These are phyloP conservation scores for Ramphastos sulfuratus DNA, from an alignment of 2,113 vertebrate genomes.

Conservation along the genomic window DNA sequence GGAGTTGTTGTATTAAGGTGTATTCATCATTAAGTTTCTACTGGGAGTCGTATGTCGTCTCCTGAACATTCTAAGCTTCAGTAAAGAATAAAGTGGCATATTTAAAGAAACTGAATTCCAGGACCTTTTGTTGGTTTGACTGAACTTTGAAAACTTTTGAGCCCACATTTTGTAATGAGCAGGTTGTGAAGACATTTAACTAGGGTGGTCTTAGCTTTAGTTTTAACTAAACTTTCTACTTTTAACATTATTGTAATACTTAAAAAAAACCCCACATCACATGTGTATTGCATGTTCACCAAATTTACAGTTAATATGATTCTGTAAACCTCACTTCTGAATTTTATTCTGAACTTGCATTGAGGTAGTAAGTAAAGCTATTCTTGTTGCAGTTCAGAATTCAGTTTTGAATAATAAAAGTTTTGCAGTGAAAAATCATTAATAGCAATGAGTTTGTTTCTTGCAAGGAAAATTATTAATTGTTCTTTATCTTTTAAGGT, in stretches of 20 bases:
- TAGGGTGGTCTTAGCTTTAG: not conserved
- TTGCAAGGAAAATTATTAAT: not conserved
- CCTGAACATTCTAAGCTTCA: not conserved
- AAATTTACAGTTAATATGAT: not conserved
- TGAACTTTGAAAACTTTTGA: not conserved
- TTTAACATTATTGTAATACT: not conserved
- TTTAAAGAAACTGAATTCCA: not conserved
- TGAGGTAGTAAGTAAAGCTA: not conserved
- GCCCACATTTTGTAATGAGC: not conserved
- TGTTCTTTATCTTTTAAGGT: conserved; percentile 79
- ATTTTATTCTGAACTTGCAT: not conserved
- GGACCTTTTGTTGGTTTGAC: not conserved
- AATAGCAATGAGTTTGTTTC: not conserved
- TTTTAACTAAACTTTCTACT: not conserved
- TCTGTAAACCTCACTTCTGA: not conserved
- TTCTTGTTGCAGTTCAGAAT: not conserved
- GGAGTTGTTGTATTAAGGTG: not conserved
- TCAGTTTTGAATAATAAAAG: not conserved
- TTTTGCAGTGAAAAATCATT: not conserved
- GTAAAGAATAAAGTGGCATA: not conserved
- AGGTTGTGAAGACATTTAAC: not conserved
- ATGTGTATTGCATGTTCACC: not conserved
- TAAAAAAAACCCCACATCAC: not conserved
- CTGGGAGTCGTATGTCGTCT: not conserved
- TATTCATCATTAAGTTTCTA: not conserved